Base-by-base conservation (phyloP, 2,797 vertebrate species). In the Bradypodion pumilum region DNA sequence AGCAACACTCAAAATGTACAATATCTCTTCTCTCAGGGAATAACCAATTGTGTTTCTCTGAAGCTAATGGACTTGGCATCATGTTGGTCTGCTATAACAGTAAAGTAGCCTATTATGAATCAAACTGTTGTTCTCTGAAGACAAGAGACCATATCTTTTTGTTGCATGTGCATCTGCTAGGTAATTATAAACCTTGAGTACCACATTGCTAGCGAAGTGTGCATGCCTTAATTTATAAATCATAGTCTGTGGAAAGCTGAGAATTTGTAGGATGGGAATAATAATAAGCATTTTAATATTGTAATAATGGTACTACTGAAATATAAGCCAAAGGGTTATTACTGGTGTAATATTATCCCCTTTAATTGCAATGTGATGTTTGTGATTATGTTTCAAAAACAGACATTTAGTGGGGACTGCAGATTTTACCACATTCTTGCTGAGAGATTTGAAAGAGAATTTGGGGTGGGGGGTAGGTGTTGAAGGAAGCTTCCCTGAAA, bases 201-300 rank as follows among this genome's bases (percentile, higher is more conserved):
- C 25, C 13, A 40, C 74, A 88, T 84, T 44, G 56, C 1, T 84
- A 62, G 19, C 37, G 60, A 15, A 85, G 74, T 62, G 19, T 29
- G 21, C 3, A 62, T 86, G 69, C 2, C 60, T 87, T 91, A 82
- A 1, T 81, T 68, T 88, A 78, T 74, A 32, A 49, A 32, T 37
- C 79, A 44, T 42, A 89, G 32, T 46, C 2, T 74, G 62, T 27
- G 4, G 75, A 49, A 27, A 2, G 69, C 21, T 82, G 80, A 87
- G 89, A 89, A 74, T 46, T 49, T 49, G 15, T 49, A 46, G 44
- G 12, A 49, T n/a, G 44, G 42, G 16, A 13, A 52, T 32, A 73
- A 32, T 25, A 44, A 29, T 74, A 19, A 74, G 44, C 44, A n/a
- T 42, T 73, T 29, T 29, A n/a, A 29, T 46, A 46, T 83, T 74